These are phyloP conservation scores for Amblyjoppa proteus DNA, from an alignment of 2,888 invertebrate genomes.

Conservation along the genomic window DNA sequence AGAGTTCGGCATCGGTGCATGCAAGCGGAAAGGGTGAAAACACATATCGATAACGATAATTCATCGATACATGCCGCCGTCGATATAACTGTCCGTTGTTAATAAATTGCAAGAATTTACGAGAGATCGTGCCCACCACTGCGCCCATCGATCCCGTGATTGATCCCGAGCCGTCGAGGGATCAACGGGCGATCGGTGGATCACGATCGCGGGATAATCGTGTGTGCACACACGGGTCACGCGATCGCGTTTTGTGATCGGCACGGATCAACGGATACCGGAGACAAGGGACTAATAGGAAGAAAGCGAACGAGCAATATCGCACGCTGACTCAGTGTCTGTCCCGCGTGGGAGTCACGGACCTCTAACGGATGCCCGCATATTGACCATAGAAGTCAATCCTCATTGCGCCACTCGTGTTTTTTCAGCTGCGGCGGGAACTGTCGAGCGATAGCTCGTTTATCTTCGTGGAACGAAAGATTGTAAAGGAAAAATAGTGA, in stretches of 20 bases:
- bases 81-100: background rate
- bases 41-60: conserved; percentile 3
- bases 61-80: background rate
- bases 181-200: conserved; percentile 33
- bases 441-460: conserved; percentile 4
- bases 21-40: background rate
- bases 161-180: conserved; percentile 46
- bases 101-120: conserved; percentile 16
- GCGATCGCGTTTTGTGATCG: conserved; percentile 54
- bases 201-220: conserved; percentile 37
- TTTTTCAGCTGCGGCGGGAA: conserved; percentile 5
- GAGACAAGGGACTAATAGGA: conserved; percentile 34
- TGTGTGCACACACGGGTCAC: conserved; percentile 36
- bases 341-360: conserved; percentile 23
- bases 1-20: background rate
- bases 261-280: conserved; percentile 26
- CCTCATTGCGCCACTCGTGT: background rate
- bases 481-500: background rate
- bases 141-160: conserved; percentile 35
- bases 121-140: conserved; percentile 3
- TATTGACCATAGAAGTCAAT: conserved; percentile 23
- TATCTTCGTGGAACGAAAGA: background rate
- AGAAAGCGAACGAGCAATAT: conserved; percentile 26
- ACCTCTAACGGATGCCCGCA: conserved; percentile 36
- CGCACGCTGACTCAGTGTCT: conserved; percentile 34